Conservation (phyloP, 2,888 invertebrate species). For the Agrilus mali region DNA sequence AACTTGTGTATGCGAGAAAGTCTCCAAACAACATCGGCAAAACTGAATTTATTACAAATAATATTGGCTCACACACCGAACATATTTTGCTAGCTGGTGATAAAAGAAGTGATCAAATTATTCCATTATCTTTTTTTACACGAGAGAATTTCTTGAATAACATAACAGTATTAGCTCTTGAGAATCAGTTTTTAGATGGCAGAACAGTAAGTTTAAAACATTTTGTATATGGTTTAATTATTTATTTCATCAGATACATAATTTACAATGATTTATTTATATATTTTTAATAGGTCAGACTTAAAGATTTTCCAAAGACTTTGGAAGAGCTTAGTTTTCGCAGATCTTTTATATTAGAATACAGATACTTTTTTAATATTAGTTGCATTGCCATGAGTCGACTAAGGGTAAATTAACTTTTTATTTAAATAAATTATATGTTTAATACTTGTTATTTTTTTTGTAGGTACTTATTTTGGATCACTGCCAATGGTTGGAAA, state of each 20-base stretch:
- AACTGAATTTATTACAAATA: constrained; percentile 20
- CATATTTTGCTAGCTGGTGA: constrained; percentile 9
- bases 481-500: constrained; percentile 61
- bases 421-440: background rate
- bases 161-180: constrained; percentile 26
- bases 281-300: constrained; percentile 39
- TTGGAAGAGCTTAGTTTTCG: constrained; percentile 48
- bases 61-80: constrained; percentile 20
- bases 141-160: constrained; percentile 11
- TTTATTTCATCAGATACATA: too few species aligned
- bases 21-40: constrained; percentile 22
- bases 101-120: constrained; percentile 6
- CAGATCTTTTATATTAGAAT: constrained; percentile 28
- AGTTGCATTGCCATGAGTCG: constrained; percentile 1
- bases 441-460: constrained; percentile 6
- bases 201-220: constrained; percentile 14
- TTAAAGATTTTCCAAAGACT: constrained; percentile 50
- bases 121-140: constrained; percentile 6
- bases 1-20: constrained; percentile 21
- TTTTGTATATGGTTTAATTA: too few species aligned
- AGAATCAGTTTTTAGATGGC: constrained; percentile 25
- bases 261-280: constrained; percentile 8
- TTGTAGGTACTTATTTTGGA: constrained; percentile 55
- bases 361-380: constrained; percentile 22
- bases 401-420: constrained; percentile 2